Evolutionary conservation across 2,113 vertebrate genomes (phyloP), one percentile per base, ranked within the genome.

Genomic region (Symphodus melops): DNA sequence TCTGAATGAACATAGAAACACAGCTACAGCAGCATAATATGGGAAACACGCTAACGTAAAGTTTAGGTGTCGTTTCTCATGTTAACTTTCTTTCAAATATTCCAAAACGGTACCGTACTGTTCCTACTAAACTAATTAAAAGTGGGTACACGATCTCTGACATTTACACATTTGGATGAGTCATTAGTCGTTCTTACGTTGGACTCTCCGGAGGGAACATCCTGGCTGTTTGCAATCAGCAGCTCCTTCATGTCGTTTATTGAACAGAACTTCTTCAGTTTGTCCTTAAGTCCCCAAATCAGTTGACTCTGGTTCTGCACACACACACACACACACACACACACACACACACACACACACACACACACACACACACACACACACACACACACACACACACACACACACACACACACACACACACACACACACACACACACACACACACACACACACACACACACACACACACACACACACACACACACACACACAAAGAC

Each of bases 231-330:
- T 77, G 96, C 97, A 0, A 98, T 98, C 68, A 99, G 95, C 84
- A 99, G 94, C 90, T 99, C 97, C 76, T 98, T 98, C 91, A 99
- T 94, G 86, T 99, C 98, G 0, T 96, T 98, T 10, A 90, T 92
- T 0, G 96, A 98, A 62, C 97, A 98, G 2, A 72, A 88, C 80
- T 96, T 98, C 94, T 93, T 97, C 84, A 99, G 92, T 75, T 98
- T 97, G 48, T 99, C 98, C 80, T 98, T 99, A 87, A 99, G 94
- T 57, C 92, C 95, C 98, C 98, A 99, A 62, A 99, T 95, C 83
- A 98, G 85, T 81, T 98, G 95, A 0, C 95, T 98, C 85, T 99
- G 98, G 66, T 93, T 96, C 98, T 99, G 77, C 9, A 54, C 59
- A 86, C 5, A 16, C 14, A 42, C 1, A 0, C 8, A 57, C 11